Evolutionary conservation across 2,113 vertebrate species (phyloP), one percentile per base, ranked within the genome.

Genomic region (Cavia porcellus): DNA sequence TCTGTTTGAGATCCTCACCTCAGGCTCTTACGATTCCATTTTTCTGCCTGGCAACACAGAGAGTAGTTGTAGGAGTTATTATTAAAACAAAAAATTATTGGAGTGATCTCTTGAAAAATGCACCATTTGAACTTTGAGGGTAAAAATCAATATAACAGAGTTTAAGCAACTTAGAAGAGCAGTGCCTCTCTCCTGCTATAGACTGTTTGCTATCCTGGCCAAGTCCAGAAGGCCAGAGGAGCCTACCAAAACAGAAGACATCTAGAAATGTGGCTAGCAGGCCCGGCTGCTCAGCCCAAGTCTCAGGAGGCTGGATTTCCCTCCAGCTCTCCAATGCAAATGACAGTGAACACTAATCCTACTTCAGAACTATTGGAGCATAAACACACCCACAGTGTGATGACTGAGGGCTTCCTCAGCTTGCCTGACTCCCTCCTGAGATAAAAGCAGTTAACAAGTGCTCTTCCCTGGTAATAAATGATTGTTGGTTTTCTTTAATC

Each of bases 401-500:
- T 32, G 75, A 38, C 5, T 2, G 83, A 88, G 91, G 30, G 45
- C 66, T 30, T 70, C 42, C 11, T 4, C 6, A 3, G 66, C 86
- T 52, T n/a, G 81, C 50, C 0, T 0, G 25, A 72, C 59, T 38
- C 62, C 22, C 45, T 70, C 89, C 92, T 0, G 64, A 59, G 50
- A 89, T 50, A 35, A 88, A 87, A 72, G 82, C 85, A 19, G 24
- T 57, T 75, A 81, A n/a, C 72, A 75, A 24, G 20, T 12, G n/a
- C 50, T 86, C 52, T 87, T 93, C 82, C 12, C 0, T 74, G 91
- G 64, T 15, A 89, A 88, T 82, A n/a, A 96, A 70, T 50, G 72
- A 79, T 4, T 47, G 79, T 55, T 70, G 79, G 72, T 94, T 95
- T 92, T 52, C 84, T 74, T 74, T 35, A 80, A 72, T 94, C 94